Evolutionary conservation across 2,888 invertebrate species (phyloP).

Genomic region (Psococerastis gibbosa): DNA sequence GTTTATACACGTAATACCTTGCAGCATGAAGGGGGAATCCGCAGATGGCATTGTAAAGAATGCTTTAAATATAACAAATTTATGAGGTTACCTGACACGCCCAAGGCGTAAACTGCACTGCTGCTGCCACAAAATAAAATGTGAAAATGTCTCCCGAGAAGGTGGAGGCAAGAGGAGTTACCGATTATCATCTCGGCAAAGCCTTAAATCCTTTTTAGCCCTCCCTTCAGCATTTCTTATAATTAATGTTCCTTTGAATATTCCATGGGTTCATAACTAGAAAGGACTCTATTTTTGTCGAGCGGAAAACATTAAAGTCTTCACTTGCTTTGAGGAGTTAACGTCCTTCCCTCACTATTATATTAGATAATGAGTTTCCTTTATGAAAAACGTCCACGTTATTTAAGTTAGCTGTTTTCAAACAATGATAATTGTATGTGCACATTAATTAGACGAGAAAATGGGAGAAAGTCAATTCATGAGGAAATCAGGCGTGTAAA

Average conservation of each 20-base stretch:
- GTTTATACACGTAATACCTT: too few species aligned
- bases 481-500: too few species aligned
- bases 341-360: too few species aligned
- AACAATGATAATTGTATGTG: too few species aligned
- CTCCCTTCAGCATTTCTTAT: slow-evolving; percentile 5
- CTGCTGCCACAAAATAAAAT: neutral
- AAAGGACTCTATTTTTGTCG: neutral
- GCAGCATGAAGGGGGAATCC: too few species aligned
- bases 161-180: neutral
- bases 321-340: too few species aligned
- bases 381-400: too few species aligned
- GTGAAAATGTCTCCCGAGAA: neutral
- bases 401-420: too few species aligned
- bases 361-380: too few species aligned
- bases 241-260: slow-evolving; percentile 9
- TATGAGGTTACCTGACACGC: neutral
- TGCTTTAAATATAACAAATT: neutral
- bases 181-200: neutral
- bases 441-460: too few species aligned
- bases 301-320: too few species aligned
- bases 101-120: neutral
- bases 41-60: neutral
- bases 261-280: slow-evolving; percentile 3
- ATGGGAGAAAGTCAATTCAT: too few species aligned
- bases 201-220: slow-evolving; percentile 7